Evolutionary conservation across 30 jellyfish, hydroid and myxozoan species (phyloP).

Genomic region (Aurelia coerulea): DNA sequence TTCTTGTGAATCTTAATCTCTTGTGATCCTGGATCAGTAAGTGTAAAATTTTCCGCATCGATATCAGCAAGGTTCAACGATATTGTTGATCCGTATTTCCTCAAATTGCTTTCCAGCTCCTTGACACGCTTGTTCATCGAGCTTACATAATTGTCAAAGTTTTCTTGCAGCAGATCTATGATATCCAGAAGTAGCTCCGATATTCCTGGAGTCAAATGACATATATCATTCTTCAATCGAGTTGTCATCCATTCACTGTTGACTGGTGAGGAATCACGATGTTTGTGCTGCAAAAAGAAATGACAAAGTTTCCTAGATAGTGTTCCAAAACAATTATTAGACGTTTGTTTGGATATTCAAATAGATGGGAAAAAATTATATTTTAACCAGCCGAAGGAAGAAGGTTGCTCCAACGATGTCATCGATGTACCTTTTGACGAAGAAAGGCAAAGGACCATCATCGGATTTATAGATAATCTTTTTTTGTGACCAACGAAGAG

Average conservation of each 20-base stretch:
- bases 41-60: slow-evolving; percentile 8
- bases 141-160: slow-evolving; percentile 36
- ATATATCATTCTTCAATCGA: slow-evolving; percentile 42
- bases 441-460: no score
- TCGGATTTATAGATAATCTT: no score
- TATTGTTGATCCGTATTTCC: slow-evolving; percentile 38
- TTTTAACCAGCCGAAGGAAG: no score
- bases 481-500: no score
- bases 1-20: slow-evolving; percentile 16
- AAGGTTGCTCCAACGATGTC: no score
- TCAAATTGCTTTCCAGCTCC: slow-evolving; percentile 45
- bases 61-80: slow-evolving; percentile 33
- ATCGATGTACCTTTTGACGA: no score
- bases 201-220: slow-evolving; percentile 64
- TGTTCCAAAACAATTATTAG: no score
- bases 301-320: no score
- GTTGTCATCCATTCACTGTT: slow-evolving; percentile 14
- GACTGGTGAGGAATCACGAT: no score
- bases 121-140: slow-evolving; percentile 35
- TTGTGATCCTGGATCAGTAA: slow-evolving; percentile 23
- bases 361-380: no score
- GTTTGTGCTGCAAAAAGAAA: no score
- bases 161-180: slow-evolving; percentile 53
- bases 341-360: no score
- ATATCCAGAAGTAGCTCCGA: slow-evolving; percentile 60